Percentiles rank a stretch among this genome's conserved stretches.
These are phyloP conservation scores for Holotrichia oblita DNA, from an alignment of 1,140 invertebrate genomes.

Conservation along the genomic window DNA sequence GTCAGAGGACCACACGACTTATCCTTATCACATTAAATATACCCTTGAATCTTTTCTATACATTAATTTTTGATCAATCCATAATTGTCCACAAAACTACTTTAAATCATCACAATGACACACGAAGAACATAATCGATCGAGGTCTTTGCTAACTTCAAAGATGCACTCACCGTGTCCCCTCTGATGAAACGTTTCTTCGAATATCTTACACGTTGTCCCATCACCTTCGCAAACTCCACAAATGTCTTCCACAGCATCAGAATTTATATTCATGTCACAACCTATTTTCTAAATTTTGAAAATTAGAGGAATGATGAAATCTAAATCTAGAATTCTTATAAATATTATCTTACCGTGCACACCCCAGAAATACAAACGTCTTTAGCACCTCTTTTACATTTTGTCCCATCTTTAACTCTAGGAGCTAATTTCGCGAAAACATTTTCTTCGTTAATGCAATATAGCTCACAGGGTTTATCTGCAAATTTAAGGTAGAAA, in stretches of 20 bases:
- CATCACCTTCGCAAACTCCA: constrained; percentile 76
- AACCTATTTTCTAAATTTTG: constrained; percentile 68
- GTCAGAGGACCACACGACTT: no score
- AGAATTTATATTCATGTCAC: constrained; percentile 74
- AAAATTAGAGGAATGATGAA: constrained; percentile 3
- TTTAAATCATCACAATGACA: no score
- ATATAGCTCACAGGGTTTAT: constrained; percentile 66
- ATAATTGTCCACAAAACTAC: no score
- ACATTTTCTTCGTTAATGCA: constrained; percentile 65
- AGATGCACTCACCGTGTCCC: constrained; percentile 50
- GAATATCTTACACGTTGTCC: constrained; percentile 67
- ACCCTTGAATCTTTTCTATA: no score
- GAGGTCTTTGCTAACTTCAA: no score
- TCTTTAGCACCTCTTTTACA: constrained; percentile 68
- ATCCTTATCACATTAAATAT: no score
- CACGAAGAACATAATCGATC: no score
- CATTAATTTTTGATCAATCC: no score
- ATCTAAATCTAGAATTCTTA: neutral
- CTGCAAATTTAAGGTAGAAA: constrained; percentile 48
- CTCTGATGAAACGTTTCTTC: constrained; percentile 58
- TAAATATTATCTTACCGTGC: constrained; percentile 61
- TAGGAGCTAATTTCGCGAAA: constrained; percentile 59
- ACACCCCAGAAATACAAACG: constrained; percentile 68
- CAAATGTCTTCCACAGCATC: constrained; percentile 73
- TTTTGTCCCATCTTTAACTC: constrained; percentile 67